These are phyloP conservation scores for Hydropotes inermis DNA, from an alignment of 2,113 vertebrate genomes.

Conservation along the genomic window DNA sequence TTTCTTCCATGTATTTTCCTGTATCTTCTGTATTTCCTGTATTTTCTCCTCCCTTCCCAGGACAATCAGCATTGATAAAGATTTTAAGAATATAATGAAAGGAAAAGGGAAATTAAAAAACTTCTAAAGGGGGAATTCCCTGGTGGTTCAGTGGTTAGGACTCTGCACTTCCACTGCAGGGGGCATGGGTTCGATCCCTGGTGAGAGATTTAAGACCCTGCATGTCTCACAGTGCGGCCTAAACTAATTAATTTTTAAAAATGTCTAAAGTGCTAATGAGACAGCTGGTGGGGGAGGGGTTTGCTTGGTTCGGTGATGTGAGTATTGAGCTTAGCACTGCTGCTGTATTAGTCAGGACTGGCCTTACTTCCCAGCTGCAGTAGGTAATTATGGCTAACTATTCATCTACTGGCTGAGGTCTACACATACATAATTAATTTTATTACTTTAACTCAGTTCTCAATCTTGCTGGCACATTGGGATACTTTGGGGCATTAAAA, in stretches of 20 bases:
- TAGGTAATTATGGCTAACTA: neutral
- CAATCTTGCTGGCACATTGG: neutral
- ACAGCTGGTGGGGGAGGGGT: neutral
- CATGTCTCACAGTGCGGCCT: neutral
- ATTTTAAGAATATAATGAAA: neutral
- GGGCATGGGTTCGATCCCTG: neutral
- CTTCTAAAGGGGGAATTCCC: neutral
- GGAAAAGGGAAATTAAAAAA: neutral
- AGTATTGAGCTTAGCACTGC: neutral
- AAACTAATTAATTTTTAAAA: neutral
- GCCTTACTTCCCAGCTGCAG: neutral
- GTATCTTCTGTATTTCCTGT: neutral
- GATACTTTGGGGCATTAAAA: neutral
- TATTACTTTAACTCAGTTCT: neutral
- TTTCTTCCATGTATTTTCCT: neutral
- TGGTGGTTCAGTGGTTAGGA: neutral
- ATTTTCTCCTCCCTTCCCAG: neutral
- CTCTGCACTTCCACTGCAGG: neutral
- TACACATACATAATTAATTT: neutral
- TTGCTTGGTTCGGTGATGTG: neutral
- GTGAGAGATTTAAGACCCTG: neutral
- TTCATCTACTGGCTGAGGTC: neutral
- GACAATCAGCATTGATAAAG: neutral
- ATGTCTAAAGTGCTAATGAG: neutral
- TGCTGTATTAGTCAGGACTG: too few relatives aligned